Conservation (phyloP, 2,888 invertebrate genomes). For the Himalopsyche tibetana region DNA sequence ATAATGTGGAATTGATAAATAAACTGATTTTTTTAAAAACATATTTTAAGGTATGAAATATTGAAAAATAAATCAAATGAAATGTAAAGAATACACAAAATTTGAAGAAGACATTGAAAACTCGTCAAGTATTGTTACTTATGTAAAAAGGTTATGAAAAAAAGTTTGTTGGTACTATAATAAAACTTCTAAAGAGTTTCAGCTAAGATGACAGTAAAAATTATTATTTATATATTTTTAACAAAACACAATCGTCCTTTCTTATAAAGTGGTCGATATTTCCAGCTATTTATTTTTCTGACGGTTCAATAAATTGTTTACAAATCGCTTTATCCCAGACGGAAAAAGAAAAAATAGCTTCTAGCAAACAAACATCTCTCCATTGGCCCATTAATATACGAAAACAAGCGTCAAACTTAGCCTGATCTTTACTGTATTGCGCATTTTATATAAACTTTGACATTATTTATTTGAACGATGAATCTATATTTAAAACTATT, state of each 20-base stretch:
- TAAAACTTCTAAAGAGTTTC: neutral
- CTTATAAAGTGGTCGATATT: neutral
- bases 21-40: too few relatives aligned
- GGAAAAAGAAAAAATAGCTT: slow-evolving; percentile 22
- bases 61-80: too few relatives aligned
- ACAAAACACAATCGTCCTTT: slow-evolving; percentile 5
- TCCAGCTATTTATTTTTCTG: slow-evolving; percentile 24
- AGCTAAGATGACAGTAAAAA: neutral
- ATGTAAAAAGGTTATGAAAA: too few relatives aligned
- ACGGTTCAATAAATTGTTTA: slow-evolving; percentile 25
- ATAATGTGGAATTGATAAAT: too few relatives aligned
- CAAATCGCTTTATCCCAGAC: slow-evolving; percentile 30
- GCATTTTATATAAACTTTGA: too few relatives aligned
- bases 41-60: too few relatives aligned
- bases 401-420: neutral
- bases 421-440: neutral
- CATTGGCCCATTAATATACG: neutral
- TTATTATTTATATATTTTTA: neutral
- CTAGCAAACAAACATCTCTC: slow-evolving; percentile 3
- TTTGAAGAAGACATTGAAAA: too few relatives aligned
- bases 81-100: too few relatives aligned
- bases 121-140: too few relatives aligned
- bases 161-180: too few relatives aligned
- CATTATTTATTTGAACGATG: too few relatives aligned
- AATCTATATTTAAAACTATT: too few relatives aligned